Conservation (phyloP, 2,113 vertebrate species). For the Pavo muticus region DNA sequence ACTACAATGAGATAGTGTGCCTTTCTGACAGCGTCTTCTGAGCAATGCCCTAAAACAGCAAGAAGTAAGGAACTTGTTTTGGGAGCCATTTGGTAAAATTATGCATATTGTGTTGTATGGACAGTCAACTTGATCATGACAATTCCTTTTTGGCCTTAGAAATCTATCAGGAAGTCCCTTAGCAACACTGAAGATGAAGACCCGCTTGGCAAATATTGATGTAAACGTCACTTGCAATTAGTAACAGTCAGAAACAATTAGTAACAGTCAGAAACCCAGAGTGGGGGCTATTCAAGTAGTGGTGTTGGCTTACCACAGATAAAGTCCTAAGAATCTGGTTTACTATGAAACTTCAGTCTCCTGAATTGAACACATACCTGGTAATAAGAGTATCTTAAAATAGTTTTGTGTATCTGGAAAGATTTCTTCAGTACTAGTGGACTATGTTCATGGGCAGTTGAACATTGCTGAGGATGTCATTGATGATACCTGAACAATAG, state of each 20-base stretch:
- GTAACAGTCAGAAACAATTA: background rate
- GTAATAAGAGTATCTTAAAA: background rate
- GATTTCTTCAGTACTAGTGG: background rate
- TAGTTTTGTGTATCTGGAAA: background rate
- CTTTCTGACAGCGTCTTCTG: background rate
- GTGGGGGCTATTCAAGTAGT: background rate
- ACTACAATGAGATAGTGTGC: background rate
- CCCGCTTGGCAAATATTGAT: background rate
- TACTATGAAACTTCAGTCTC: background rate
- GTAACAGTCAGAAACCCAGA: background rate
- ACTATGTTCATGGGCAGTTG: background rate
- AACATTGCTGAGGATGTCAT: background rate
- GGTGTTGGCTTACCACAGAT: background rate
- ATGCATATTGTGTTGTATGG: accelerated
- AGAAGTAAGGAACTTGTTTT: background rate
- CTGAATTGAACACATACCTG: background rate
- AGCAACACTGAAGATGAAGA: background rate
- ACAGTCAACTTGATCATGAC: background rate
- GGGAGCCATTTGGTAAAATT: background rate
- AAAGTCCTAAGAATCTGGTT: background rate
- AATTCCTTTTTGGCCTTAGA: background rate
- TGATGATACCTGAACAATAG: background rate
- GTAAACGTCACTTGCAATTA: background rate
- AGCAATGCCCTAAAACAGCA: background rate
- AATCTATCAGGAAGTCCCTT: background rate